These are phyloP conservation scores for Sprattus sprattus DNA, from an alignment of 2,113 vertebrate species.

Conservation along the genomic window DNA sequence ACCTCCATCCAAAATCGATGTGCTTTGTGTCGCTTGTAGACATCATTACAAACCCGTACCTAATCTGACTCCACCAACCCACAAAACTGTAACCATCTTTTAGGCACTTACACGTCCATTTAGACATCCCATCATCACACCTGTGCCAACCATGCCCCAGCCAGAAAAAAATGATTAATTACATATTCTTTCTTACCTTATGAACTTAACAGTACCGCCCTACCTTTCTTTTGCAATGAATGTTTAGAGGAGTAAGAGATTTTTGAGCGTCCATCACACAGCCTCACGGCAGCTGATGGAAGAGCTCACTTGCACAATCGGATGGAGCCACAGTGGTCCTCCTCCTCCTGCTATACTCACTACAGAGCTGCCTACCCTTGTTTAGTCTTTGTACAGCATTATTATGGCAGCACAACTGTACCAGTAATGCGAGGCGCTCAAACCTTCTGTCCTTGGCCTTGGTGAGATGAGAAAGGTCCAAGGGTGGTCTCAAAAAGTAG, in stretches of 20 bases:
- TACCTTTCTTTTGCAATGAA: neutral
- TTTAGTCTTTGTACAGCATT: neutral
- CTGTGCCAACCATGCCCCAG: neutral
- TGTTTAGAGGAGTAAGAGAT: neutral
- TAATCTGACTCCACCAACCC: neutral
- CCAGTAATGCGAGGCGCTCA: neutral
- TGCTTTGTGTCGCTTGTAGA: constrained; percentile 6
- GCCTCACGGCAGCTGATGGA: neutral
- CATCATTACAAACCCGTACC: neutral
- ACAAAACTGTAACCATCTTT: neutral
- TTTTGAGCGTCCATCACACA: neutral
- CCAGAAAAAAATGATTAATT: neutral
- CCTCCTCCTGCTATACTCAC: neutral
- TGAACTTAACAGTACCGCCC: neutral
- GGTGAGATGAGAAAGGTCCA: neutral
- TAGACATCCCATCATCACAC: neutral
- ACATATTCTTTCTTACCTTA: neutral
- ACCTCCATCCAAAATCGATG: neutral
- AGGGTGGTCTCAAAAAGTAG: neutral
- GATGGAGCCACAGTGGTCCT: neutral
- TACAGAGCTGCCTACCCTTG: neutral
- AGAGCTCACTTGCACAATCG: constrained; percentile 37
- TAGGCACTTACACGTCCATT: neutral
- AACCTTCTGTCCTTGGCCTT: neutral
- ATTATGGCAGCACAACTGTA: neutral